A percentile compares a stretch with the other conserved stretches of the same genome.
Evolutionary conservation across 2,113 vertebrate species (phyloP).

Genomic region (Brienomyrus longianalis): DNA sequence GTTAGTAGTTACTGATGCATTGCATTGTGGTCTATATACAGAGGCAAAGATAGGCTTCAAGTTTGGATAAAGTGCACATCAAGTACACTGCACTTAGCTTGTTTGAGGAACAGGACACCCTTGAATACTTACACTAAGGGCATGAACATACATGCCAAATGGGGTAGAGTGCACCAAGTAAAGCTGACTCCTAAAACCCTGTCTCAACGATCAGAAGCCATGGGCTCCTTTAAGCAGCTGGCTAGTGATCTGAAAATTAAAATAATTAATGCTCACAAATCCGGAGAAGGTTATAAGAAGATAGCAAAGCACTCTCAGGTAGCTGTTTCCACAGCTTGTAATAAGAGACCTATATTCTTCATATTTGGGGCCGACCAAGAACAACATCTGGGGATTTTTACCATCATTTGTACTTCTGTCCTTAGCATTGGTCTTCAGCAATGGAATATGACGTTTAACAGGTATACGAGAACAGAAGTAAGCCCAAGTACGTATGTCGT

Average conservation of each 20-base stretch:
- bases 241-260: neutral
- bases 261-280: neutral
- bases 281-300: neutral
- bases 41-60: too few relatives aligned
- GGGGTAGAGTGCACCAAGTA: neutral
- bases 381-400: neutral
- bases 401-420: neutral
- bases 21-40: too few relatives aligned
- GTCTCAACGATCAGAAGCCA: neutral
- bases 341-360: neutral
- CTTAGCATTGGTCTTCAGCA: neutral
- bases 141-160: too few relatives aligned
- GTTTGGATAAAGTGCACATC: too few relatives aligned
- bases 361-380: neutral
- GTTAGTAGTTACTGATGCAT: neutral
- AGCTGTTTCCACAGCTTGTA: too few relatives aligned
- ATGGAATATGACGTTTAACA: neutral
- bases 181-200: neutral
- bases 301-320: neutral
- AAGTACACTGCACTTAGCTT: too few relatives aligned
- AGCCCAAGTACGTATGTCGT: neutral
- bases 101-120: too few relatives aligned
- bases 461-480: neutral
- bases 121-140: too few relatives aligned
- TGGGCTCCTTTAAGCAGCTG: neutral